Evolutionary conservation across 2,113 vertebrate genomes (phyloP), one percentile per base, ranked within the genome.

Genomic region (Bettongia penicillata): DNA sequence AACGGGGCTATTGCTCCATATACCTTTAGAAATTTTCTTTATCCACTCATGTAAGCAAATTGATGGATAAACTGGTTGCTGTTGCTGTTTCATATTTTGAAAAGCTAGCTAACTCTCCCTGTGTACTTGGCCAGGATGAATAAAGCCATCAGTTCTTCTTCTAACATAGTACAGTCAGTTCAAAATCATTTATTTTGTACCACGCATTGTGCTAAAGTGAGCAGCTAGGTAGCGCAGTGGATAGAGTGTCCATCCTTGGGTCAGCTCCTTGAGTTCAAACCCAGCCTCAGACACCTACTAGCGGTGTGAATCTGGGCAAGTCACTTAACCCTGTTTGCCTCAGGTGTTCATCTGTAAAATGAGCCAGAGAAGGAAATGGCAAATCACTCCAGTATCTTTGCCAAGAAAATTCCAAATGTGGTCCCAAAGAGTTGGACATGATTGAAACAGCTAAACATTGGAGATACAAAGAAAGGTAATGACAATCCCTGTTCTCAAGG

Each of bases 21-120:
- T 12, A 77, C 55, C 94, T 98, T 97, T 98, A 97, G 92, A 96
- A 22, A 37, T 98, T 97, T 97, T 98, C 98, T 98, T 98, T 98
- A 97, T 96, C 97, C 98, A 98, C 96, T 92, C 94, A 96, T 98
- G 96, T 97, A 98, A 98, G 96, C 97, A 98, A 98, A 97, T 97
- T 53, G 96, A 97, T 98, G 96, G 97, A 98, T 52, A 52, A 52
- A 98, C 97, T 94, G 0, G 97, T 43, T 37, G 31, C 14, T 68
- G 31, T 68, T 68, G 93, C 98, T 98, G 96, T 92, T 91, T 95
- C 93, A 51, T 52, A 91, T 98, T 57, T 92, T 97, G 93, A 57
- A 96, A 96, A 97, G 95, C 37, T 96, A 97, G 94, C 97, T 97
- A 96, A 95, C 95, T 96, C 91, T 96, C 95, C 96, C 95, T 96